Evolutionary conservation across 1,140 invertebrate genomes (phyloP).

Genomic region (Brachionus manjavacas): DNA sequence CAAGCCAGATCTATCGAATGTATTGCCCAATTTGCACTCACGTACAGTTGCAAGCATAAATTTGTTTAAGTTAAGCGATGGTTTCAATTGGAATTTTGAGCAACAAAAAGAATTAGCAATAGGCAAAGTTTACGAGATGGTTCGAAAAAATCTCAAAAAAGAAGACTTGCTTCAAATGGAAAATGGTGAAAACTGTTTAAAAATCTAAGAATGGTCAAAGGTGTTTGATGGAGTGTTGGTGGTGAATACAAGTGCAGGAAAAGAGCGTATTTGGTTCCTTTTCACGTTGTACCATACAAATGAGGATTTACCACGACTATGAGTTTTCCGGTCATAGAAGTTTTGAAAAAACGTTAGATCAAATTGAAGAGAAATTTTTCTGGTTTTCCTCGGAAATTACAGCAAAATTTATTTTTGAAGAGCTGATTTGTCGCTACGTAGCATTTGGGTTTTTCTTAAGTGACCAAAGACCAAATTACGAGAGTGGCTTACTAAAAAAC

Average conservation of each 20-base stretch:
- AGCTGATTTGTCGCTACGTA: too few species aligned
- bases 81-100: neutral
- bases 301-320: neutral
- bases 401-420: too few species aligned
- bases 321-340: neutral
- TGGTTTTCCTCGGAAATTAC: neutral
- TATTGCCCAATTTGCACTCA: neutral
- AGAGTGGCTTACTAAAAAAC: too few species aligned
- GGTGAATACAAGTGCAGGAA: too few species aligned
- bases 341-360: neutral
- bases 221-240: too few species aligned
- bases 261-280: too few species aligned
- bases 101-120: neutral
- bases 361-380: neutral
- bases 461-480: too few species aligned
- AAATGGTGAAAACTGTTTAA: too few species aligned
- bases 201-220: too few species aligned
- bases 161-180: too few species aligned
- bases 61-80: neutral
- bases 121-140: too few species aligned
- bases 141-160: neutral
- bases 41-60: neutral
- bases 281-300: neutral
- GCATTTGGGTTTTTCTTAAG: too few species aligned
- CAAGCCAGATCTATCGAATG: neutral